These are phyloP conservation scores for Oxygymnocypris stewartii DNA, from an alignment of 2,113 vertebrate species.

Conservation along the genomic window DNA sequence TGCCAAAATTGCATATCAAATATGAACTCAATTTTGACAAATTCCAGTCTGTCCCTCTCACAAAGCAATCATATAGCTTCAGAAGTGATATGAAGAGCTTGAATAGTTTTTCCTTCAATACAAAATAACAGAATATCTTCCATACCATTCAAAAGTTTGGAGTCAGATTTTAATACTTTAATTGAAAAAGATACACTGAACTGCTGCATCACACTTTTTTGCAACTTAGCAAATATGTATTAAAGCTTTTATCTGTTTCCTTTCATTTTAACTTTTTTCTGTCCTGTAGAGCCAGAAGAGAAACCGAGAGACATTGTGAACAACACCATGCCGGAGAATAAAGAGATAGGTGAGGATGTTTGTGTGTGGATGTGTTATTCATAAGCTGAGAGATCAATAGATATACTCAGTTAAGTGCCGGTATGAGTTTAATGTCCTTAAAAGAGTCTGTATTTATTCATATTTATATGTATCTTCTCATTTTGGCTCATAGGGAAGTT, in stretches of 20 bases:
- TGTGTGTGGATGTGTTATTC: slow-evolving; percentile 17
- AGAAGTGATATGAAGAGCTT: background rate
- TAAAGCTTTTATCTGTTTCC: background rate
- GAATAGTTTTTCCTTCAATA: background rate
- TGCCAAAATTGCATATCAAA: background rate
- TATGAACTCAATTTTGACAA: background rate
- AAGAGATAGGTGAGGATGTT: slow-evolving; percentile 55
- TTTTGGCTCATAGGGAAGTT: slow-evolving; percentile 72
- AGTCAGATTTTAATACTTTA: background rate
- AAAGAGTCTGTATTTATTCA: background rate
- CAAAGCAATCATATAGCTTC: background rate
- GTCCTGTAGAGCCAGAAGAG: slow-evolving; percentile 56
- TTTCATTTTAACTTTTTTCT: background rate
- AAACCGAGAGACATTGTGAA: slow-evolving; percentile 62
- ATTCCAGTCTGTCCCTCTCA: too few species aligned
- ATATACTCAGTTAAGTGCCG: background rate
- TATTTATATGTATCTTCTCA: background rate
- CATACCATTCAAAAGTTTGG: background rate
- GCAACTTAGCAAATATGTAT: too few species aligned
- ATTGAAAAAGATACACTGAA: too few species aligned
- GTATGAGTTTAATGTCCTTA: background rate
- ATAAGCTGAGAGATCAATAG: background rate
- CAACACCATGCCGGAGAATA: slow-evolving; percentile 60
- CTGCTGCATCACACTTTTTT: too few species aligned
- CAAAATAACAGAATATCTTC: background rate